These are phyloP conservation scores for Zaprionus taronus DNA, from an alignment of 1,140 invertebrate species.

Conservation along the genomic window DNA sequence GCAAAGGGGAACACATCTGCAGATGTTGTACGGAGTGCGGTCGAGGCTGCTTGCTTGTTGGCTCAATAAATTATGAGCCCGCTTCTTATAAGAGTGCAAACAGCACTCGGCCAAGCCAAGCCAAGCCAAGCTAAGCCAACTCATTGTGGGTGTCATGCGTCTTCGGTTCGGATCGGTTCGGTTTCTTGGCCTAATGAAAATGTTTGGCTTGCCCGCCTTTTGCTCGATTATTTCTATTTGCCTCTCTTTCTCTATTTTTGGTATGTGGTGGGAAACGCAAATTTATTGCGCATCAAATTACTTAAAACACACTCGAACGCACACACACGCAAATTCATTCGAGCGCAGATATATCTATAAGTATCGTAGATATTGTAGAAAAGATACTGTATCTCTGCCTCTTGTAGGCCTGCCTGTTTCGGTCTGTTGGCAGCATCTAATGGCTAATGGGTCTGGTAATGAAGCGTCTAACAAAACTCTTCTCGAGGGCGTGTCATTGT, in stretches of 20 bases:
- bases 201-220: constrained; percentile 55
- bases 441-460: constrained; percentile 40
- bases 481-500: constrained; percentile 24
- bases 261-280: constrained; percentile 58
- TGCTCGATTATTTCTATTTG: constrained; percentile 21
- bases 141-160: constrained; percentile 71
- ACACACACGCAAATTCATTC: constrained; percentile 6
- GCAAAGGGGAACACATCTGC: constrained; percentile 2
- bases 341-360: not conserved
- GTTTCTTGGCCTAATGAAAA: constrained; percentile 67
- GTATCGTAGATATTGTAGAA: not conserved
- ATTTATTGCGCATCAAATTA: constrained; percentile 80
- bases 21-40: constrained; percentile 25
- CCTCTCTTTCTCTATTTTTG: constrained; percentile 14
- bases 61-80: constrained; percentile 74
- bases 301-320: constrained; percentile 51
- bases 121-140: not conserved
- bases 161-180: constrained; percentile 25
- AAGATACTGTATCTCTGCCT: not conserved
- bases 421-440: constrained; percentile 33
- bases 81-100: constrained; percentile 73
- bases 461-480: constrained; percentile 46
- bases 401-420: not conserved
- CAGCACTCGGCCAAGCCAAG: constrained; percentile 21
- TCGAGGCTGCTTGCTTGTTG: constrained; percentile 47